phyloP scores from a whole-genome alignment of 2,888 invertebrate species.

The Dynastes hyllus region DNA sequence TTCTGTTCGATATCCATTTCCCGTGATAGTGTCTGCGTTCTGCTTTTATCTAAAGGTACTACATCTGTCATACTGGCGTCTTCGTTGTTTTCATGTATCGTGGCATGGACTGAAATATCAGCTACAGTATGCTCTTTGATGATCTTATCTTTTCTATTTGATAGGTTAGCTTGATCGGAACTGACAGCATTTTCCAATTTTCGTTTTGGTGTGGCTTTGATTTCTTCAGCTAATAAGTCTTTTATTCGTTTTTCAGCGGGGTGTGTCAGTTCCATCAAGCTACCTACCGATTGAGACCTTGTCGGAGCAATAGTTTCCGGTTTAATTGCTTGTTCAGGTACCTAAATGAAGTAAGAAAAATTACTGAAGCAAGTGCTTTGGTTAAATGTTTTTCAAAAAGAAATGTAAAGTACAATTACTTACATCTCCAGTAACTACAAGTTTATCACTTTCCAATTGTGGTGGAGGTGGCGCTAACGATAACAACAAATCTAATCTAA shows the following conservation, averaged over 20 bases:
- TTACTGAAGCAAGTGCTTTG: neutral
- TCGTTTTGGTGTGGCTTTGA: conserved; percentile 78
- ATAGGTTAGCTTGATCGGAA: conserved; percentile 75
- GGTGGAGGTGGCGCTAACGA: conserved; percentile 89
- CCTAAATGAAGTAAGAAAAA: conserved; percentile 53
- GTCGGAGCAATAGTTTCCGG: conserved; percentile 66
- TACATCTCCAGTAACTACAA: conserved; percentile 78
- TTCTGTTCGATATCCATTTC: conserved; percentile 65
- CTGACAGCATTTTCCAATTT: conserved; percentile 86
- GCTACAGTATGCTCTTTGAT: conserved; percentile 70
- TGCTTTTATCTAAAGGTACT: conserved; percentile 65
- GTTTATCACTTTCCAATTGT: conserved; percentile 81
- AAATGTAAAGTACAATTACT: conserved; percentile 42
- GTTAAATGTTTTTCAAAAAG: no score
- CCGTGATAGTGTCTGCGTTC: conserved; percentile 65
- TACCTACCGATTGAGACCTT: conserved; percentile 81
- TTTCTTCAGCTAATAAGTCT: conserved; percentile 79
- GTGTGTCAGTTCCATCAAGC: conserved; percentile 80
- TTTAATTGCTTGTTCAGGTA: conserved; percentile 64
- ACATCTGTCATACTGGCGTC: conserved; percentile 64
- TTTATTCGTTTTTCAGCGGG: conserved; percentile 83
- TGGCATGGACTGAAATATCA: conserved; percentile 66
- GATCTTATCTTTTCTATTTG: conserved; percentile 78
- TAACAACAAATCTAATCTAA: conserved; percentile 88
- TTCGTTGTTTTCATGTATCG: conserved; percentile 63